Evolutionary conservation across 2,888 invertebrate genomes (phyloP), one percentile per base, ranked within the genome.

Genomic region (Hoplodrina blanda): DNA sequence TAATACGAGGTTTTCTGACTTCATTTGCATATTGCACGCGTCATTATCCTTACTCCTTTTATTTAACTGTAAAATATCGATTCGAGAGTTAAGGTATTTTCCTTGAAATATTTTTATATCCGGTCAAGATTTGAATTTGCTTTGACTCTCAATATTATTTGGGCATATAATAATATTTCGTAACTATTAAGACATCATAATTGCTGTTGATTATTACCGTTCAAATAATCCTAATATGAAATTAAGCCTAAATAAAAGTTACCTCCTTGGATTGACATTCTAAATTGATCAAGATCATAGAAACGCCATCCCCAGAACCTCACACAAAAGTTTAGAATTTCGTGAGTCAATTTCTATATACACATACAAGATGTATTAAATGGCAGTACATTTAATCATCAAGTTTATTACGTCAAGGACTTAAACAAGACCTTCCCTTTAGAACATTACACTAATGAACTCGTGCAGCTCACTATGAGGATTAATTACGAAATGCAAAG

Each of bases 401-500:
- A 19, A 19, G 1, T 20, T 73, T 13, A 41, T 13, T 13, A 13
- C 13, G 25, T 37, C 4, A 20, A 17, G 46, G 13, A 41, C 4
- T 72, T n/a, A 19, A n/a, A 50, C 10, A 19, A 50, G n/a, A 13
- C 46, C 5, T 41, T 46, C 46, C 17, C 17, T 56, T 68, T 37
- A 53, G 10, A 76, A 57, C 19, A 15, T 57, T 37, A 25, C 33
- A 46, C 25, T 25, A 60, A 77, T 55, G 19, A 46, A 56, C 8
- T 30, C 10, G 41, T 30, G n/a, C 30, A 77, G 50, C n/a, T 62
- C 20, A 55, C 30, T 53, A 64, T 61, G 53, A 69, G 54, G 37
- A 82, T 62, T 72, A 80, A 70, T 69, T 72, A 78, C 63, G 76
- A 75, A 76, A 73, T 73, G 68, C 76, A 82, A 82, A 81, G 65